phyloP scores from a whole-genome alignment of 2,888 invertebrate genomes.

The Melinopterus prodromus region DNA sequence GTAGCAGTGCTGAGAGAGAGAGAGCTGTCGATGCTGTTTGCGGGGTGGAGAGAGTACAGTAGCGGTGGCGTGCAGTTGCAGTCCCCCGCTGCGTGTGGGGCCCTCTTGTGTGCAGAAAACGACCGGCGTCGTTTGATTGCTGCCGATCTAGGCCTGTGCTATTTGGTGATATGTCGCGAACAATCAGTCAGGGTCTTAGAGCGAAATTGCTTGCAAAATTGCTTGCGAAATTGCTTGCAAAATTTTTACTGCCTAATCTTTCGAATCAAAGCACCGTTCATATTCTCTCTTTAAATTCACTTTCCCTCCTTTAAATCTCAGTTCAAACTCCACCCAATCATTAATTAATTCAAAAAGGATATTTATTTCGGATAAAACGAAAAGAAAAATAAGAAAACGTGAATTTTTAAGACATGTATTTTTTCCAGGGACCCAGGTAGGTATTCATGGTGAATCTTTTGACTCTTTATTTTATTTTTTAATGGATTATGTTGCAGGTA shows the following conservation, averaged over 20 bases:
- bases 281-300: background rate
- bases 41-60: background rate
- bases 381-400: background rate
- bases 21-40: background rate
- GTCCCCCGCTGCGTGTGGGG: background rate
- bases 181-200: background rate
- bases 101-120: background rate
- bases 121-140: conserved; percentile 4
- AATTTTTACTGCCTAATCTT: background rate
- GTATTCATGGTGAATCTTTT: background rate
- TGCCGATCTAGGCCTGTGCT: background rate
- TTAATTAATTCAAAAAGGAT: background rate
- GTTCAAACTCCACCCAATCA: background rate
- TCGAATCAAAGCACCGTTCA: background rate
- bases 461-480: background rate
- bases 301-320: background rate
- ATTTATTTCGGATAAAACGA: background rate
- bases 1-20: conserved; percentile 52
- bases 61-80: background rate
- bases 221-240: too few relatives aligned
- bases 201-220: too few relatives aligned
- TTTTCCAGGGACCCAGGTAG: background rate
- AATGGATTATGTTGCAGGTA: background rate
- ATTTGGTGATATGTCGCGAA: background rate
- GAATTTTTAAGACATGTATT: background rate